phyloP scores from a whole-genome alignment of 2,113 vertebrate species.

The Semnopithecus entellus region DNA sequence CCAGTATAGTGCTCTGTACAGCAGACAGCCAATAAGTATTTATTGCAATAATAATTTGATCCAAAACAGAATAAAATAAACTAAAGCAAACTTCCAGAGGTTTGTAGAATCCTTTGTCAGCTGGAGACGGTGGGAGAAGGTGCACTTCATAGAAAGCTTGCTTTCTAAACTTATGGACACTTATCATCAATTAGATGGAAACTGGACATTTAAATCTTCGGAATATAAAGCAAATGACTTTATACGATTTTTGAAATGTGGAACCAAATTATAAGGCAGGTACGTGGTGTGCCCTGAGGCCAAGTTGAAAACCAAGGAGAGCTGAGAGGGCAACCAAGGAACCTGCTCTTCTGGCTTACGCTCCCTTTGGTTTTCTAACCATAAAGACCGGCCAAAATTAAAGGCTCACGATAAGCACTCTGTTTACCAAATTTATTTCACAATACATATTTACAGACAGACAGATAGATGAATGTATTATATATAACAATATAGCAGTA shows the following conservation, averaged over 20 bases:
- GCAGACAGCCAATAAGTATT: background rate
- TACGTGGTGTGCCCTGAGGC: too few species aligned
- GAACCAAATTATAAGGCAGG: background rate
- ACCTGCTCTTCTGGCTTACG: too few species aligned
- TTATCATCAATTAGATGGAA: background rate
- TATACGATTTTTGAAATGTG: background rate
- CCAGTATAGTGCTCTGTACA: background rate
- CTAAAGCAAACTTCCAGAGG: background rate
- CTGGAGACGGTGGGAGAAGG: background rate
- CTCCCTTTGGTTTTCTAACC: background rate
- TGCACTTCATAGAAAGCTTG: background rate
- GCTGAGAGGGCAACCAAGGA: too few species aligned
- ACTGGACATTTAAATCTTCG: background rate
- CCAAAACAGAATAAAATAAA: background rate
- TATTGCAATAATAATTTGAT: background rate
- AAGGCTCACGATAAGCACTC: rapidly evolving
- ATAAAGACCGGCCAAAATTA: rapidly evolving
- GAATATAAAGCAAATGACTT: background rate
- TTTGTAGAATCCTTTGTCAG: background rate
- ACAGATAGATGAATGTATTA: too few species aligned
- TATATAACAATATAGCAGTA: too few species aligned
- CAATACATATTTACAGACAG: background rate
- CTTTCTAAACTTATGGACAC: background rate
- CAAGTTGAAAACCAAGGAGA: rapidly evolving
- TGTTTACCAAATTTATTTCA: background rate